Percentiles rank a stretch among this genome's conserved stretches.
Conservation (phyloP, 2,888 invertebrate species). For the Himalopsyche kuldschensis region DNA sequence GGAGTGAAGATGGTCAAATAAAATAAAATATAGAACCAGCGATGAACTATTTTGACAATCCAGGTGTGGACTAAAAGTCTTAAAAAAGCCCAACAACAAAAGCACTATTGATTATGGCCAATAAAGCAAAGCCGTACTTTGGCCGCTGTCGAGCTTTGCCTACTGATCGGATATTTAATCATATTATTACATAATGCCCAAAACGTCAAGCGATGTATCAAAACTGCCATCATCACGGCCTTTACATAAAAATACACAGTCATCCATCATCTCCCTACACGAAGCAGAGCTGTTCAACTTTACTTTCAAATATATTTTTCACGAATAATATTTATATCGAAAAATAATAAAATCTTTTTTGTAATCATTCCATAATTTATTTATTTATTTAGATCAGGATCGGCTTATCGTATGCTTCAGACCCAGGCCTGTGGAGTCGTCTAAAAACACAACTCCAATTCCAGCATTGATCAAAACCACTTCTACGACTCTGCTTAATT, state of each 20-base stretch:
- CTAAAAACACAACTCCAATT: too few species aligned
- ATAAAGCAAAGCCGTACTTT: neutral
- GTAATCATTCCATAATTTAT: too few species aligned
- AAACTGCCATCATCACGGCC: conserved; percentile 5
- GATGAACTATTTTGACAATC: neutral
- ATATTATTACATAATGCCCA: conserved; percentile 25
- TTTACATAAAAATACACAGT: conserved; percentile 22
- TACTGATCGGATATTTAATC: conserved; percentile 26
- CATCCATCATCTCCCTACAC: conserved; percentile 18
- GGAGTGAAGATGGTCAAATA: too few species aligned
- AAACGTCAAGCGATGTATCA: conserved; percentile 24
- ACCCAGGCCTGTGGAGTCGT: too few species aligned
- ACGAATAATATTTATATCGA: too few species aligned
- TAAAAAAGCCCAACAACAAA: neutral
- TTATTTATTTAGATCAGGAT: too few species aligned
- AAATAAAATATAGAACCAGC: neutral
- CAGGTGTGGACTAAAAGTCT: neutral
- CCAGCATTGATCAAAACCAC: too few species aligned
- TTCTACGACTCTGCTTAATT: too few species aligned
- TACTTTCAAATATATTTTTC: too few species aligned
- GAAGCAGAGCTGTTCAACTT: neutral
- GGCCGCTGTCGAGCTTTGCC: neutral
- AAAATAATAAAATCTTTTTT: too few species aligned
- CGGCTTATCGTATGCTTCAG: too few species aligned
- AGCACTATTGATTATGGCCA: neutral